phyloP scores from a whole-genome alignment of 2,888 invertebrate species.

The Drosophila anomelani region DNA sequence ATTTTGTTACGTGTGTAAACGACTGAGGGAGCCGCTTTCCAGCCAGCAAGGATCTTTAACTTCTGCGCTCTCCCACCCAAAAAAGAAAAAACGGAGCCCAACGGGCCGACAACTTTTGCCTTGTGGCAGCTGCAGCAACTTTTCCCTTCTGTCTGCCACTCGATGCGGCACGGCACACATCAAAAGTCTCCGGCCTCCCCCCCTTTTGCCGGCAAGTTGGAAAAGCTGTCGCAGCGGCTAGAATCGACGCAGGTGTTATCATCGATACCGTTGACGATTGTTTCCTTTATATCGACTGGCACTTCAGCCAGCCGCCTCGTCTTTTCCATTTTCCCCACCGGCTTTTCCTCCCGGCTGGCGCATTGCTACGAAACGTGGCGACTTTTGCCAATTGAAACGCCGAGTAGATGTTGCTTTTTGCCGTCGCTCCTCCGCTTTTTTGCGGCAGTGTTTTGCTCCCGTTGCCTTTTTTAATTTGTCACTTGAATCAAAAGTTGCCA shows the following conservation, averaged over 20 bases:
- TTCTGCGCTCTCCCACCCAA: constrained; percentile 8
- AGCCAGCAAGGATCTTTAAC: constrained; percentile 27
- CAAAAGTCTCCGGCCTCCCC: constrained; percentile 61
- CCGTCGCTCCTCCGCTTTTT: constrained; percentile 28
- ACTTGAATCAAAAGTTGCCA: constrained; percentile 79
- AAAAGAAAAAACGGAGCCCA: constrained; percentile 26
- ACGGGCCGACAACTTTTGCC: constrained; percentile 65
- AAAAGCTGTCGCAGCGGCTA: constrained; percentile 69
- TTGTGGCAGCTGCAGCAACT: constrained; percentile 66
- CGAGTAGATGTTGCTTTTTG: constrained; percentile 44
- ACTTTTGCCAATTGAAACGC: constrained; percentile 71
- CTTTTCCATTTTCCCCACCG: constrained; percentile 5
- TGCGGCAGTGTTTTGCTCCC: constrained; percentile 46
- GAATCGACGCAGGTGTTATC: constrained; percentile 71
- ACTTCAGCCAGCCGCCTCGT: constrained; percentile 35
- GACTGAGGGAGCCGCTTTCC: constrained; percentile 9
- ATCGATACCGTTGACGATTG: constrained; percentile 77
- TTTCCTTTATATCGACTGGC: constrained; percentile 54
- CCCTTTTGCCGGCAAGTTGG: constrained; percentile 55
- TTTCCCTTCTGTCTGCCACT: constrained; percentile 63
- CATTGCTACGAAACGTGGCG: constrained; percentile 67
- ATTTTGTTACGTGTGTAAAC: constrained; percentile 6
- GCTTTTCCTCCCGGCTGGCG: constrained; percentile 20
- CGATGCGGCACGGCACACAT: constrained; percentile 71
- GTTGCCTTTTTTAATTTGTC: constrained; percentile 76